These are phyloP conservation scores for Drosophila arawakana DNA, from an alignment of 1,140 invertebrate species.

Conservation along the genomic window DNA sequence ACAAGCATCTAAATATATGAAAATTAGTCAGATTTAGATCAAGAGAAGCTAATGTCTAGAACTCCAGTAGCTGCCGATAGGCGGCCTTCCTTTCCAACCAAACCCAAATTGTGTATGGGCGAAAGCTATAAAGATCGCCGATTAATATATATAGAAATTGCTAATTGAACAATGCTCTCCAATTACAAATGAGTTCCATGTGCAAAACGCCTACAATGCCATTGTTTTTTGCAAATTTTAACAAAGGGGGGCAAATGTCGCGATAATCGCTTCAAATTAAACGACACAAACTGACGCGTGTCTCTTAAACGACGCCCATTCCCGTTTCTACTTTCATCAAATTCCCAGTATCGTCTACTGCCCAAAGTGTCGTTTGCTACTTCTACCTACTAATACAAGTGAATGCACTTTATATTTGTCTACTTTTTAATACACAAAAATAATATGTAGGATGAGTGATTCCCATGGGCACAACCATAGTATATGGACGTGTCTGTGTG, in stretches of 20 bases:
- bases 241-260: conserved; percentile 6
- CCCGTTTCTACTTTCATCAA: background rate
- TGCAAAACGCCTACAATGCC: conserved; percentile 12
- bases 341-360: too few species aligned
- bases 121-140: background rate
- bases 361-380: conserved; percentile 32
- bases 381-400: conserved; percentile 46
- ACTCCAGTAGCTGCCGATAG: background rate
- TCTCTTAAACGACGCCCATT: conserved; percentile 47
- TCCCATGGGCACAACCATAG: conserved; percentile 33
- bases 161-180: conserved; percentile 17
- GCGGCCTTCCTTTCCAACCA: background rate
- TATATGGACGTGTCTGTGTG: background rate
- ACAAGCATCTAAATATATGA: conserved; percentile 28
- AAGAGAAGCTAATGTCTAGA: background rate
- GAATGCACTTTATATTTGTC: conserved; percentile 65
- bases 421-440: conserved; percentile 48
- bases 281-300: conserved; percentile 44
- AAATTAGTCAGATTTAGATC: conserved; percentile 33
- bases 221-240: background rate
- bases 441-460: conserved; percentile 62
- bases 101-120: background rate
- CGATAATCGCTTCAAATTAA: conserved; percentile 42
- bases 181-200: conserved; percentile 14
- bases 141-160: background rate